These are phyloP conservation scores for Apostichopus leukothele DNA, from an alignment of 53 echinoderm and acorn worm species.

Conservation along the genomic window DNA sequence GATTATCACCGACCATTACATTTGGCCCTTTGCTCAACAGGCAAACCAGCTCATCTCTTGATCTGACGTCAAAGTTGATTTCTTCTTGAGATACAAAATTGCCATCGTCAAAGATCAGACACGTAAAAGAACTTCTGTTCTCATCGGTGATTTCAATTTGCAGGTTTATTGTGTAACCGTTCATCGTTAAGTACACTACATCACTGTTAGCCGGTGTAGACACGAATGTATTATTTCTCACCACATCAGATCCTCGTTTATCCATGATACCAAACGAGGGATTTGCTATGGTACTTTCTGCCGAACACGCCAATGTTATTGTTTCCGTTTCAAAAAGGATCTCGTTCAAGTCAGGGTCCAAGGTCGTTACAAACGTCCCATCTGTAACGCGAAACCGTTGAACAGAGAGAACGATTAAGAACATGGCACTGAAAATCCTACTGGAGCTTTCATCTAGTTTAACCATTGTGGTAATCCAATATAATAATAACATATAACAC, in stretches of 20 bases:
- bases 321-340: neutral
- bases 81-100: neutral
- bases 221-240: neutral
- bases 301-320: neutral
- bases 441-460: too few species aligned
- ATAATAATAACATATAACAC: too few species aligned
- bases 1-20: neutral
- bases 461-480: too few species aligned
- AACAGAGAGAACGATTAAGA: neutral
- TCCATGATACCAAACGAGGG: neutral
- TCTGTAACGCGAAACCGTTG: neutral
- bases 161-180: neutral
- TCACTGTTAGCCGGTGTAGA: neutral
- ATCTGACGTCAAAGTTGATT: neutral
- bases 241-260: neutral
- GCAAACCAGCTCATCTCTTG: neutral
- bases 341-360: neutral
- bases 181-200: neutral
- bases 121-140: neutral
- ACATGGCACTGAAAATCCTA: too few species aligned
- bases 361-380: neutral
- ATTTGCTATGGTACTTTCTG: neutral
- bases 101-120: neutral
- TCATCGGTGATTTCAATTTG: neutral
- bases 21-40: neutral